These are phyloP conservation scores for Ictalurus punctatus DNA, from an alignment of 2,113 vertebrate genomes.

Conservation along the genomic window DNA sequence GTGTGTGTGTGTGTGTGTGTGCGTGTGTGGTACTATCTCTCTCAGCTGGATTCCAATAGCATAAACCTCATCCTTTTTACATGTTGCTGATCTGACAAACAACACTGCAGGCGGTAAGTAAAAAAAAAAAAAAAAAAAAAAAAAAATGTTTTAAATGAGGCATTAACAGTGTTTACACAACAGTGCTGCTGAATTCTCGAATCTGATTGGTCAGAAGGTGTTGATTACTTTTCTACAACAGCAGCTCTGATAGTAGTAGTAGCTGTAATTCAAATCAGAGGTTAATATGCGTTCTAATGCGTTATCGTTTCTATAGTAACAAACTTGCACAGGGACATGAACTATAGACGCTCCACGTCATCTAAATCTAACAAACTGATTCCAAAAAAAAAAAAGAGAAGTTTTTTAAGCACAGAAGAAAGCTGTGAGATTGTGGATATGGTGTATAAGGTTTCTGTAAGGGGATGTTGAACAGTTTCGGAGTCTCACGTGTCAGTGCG, in stretches of 20 bases:
- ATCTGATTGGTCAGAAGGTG: neutral
- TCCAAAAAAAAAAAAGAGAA: too few relatives aligned
- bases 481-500: neutral
- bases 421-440: neutral
- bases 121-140: neutral
- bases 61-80: constrained; percentile 13
- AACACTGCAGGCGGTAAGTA: constrained; percentile 1
- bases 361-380: neutral
- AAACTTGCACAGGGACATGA: neutral
- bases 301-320: neutral
- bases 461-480: neutral
- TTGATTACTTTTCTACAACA: neutral
- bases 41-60: constrained; percentile 26
- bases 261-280: neutral
- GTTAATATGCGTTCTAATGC: neutral
- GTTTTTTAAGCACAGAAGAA: neutral
- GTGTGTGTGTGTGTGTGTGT: constrained; percentile 2
- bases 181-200: neutral
- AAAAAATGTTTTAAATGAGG: neutral
- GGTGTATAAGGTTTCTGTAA: neutral
- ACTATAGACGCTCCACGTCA: neutral
- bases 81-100: constrained; percentile 1
- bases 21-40: neutral
- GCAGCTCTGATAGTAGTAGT: neutral
- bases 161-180: neutral